Evolutionary conservation across 2,113 vertebrate species (phyloP).

Genomic region (Camelus bactrianus): DNA sequence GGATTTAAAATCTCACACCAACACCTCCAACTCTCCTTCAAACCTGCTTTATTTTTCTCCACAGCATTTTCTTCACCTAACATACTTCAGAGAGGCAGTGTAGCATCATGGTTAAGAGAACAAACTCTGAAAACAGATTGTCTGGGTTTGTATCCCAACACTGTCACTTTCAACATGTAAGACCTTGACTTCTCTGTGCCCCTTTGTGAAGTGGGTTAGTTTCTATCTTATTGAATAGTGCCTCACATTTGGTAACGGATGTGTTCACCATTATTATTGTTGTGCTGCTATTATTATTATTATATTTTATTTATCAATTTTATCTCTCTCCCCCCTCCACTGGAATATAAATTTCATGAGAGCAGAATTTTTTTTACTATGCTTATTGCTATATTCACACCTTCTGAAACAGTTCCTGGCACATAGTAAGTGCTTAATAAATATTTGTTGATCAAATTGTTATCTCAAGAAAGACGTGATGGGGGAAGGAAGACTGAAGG

Average conservation of each 20-base stretch:
- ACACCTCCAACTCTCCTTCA: neutral
- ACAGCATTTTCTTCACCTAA: neutral
- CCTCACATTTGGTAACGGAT: neutral
- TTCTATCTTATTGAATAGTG: neutral
- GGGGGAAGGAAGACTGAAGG: neutral
- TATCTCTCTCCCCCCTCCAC: neutral
- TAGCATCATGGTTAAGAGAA: neutral
- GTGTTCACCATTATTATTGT: neutral
- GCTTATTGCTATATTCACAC: neutral
- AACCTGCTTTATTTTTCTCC: neutral
- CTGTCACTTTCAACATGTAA: neutral
- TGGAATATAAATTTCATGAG: constrained; percentile 26
- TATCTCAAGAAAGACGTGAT: neutral
- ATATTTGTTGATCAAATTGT: constrained; percentile 14
- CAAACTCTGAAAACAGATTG: neutral
- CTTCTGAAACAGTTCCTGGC: neutral
- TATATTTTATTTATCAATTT: neutral
- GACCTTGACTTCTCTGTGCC: neutral
- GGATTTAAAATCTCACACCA: neutral
- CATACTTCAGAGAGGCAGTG: neutral
- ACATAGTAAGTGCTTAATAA: neutral
- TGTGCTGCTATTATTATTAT: neutral
- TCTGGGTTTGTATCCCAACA: neutral
- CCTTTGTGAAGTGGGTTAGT: neutral
- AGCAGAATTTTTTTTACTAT: neutral